These are phyloP conservation scores for Terrapene triunguis DNA, from an alignment of 2,113 vertebrate genomes.

Conservation along the genomic window DNA sequence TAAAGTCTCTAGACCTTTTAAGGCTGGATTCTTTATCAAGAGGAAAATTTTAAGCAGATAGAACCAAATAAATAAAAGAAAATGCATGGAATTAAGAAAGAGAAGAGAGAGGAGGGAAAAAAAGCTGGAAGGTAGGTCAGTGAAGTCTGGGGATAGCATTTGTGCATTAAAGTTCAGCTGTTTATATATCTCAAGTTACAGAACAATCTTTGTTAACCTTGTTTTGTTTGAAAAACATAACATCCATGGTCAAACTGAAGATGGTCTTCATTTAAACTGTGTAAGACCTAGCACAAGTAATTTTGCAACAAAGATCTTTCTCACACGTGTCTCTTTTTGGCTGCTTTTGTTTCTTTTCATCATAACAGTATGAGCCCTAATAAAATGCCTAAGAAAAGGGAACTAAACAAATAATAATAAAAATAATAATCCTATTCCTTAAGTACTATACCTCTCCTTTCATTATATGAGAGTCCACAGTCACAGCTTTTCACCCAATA, in stretches of 20 bases:
- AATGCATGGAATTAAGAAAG: not conserved
- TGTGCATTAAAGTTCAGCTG: not conserved
- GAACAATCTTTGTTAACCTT: not conserved
- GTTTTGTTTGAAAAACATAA: not conserved
- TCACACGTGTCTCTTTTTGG: not conserved
- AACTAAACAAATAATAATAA: too few relatives aligned
- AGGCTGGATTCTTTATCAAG: not conserved
- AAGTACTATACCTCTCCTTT: not conserved
- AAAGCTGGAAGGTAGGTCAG: not conserved
- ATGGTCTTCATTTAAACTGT: not conserved
- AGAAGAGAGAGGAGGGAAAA: fast-evolving
- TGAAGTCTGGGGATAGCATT: not conserved
- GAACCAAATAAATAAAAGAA: not conserved
- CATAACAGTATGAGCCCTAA: not conserved
- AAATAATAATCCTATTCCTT: not conserved
- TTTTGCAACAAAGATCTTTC: not conserved
- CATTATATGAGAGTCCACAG: not conserved
- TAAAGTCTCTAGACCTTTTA: not conserved
- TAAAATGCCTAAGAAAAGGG: not conserved
- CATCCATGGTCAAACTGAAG: not conserved
- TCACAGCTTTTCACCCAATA: not conserved
- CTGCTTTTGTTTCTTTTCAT: not conserved
- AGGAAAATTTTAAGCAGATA: not conserved
- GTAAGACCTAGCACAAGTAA: not conserved
- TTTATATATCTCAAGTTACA: not conserved